Percentiles rank a stretch among this genome's conserved stretches.
phyloP scores from a whole-genome alignment of 92 coral and sea anemone genomes.

The Hydrozoanthus gracilis region DNA sequence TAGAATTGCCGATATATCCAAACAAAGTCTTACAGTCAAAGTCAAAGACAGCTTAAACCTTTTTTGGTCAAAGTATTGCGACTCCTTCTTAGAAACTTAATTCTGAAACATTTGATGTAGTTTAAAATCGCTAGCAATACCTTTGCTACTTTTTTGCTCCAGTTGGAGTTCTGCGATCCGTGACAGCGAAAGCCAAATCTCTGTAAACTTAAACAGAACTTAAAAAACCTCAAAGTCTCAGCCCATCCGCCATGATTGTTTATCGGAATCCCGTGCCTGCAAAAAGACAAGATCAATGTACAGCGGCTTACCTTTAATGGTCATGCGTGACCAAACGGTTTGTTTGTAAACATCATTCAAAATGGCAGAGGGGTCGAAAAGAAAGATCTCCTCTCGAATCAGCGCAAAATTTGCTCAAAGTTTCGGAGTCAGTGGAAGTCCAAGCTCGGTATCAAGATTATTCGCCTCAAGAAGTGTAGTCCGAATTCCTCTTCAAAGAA shows the following conservation, averaged over 20 bases:
- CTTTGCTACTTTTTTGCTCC: neutral
- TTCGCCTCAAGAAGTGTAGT: slow-evolving; percentile 47
- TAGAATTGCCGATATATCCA: neutral
- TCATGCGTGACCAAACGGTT: slow-evolving; percentile 24
- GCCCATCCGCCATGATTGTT: slow-evolving; percentile 45
- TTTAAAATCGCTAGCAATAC: neutral
- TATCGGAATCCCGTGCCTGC: slow-evolving; percentile 29
- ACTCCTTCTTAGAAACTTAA: neutral
- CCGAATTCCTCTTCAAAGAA: slow-evolving; percentile 78
- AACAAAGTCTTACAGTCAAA: neutral
- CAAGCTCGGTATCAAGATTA: slow-evolving; percentile 53
- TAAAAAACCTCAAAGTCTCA: neutral
- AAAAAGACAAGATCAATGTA: neutral
- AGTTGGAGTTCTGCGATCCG: neutral
- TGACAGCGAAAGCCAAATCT: neutral
- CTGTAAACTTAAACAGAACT: slow-evolving; percentile 30
- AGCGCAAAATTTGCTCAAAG: slow-evolving; percentile 13
- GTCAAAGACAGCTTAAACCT: neutral
- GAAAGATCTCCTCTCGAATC: slow-evolving; percentile 20
- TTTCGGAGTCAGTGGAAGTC: slow-evolving; percentile 38
- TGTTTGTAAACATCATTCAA: slow-evolving; percentile 69
- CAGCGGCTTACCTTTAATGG: slow-evolving; percentile 47
- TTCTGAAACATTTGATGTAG: neutral
- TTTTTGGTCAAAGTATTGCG: neutral
- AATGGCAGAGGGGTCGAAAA: slow-evolving; percentile 74